These are phyloP conservation scores for pig (Sus scrofa) DNA, from an alignment of 2,113 vertebrate species.

Conservation along the genomic window DNA sequence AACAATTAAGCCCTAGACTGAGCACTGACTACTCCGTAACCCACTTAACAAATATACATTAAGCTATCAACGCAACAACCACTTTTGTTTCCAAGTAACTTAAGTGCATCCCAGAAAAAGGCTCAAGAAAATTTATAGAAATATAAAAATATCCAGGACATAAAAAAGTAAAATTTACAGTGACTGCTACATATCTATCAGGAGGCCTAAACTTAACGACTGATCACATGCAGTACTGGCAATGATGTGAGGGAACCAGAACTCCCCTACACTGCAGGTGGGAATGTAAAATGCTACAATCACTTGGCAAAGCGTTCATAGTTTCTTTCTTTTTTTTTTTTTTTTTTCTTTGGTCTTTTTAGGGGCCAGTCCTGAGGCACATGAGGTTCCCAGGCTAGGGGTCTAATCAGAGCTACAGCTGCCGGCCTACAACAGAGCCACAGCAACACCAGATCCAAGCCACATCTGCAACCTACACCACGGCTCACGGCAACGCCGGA, in stretches of 20 bases:
- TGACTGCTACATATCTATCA: background rate
- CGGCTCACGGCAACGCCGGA: too few species aligned
- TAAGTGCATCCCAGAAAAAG: background rate
- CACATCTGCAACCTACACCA: too few species aligned
- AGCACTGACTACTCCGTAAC: background rate
- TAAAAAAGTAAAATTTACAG: background rate
- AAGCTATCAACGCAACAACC: background rate
- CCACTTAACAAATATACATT: background rate
- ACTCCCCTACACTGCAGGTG: background rate
- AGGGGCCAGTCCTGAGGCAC: too few species aligned
- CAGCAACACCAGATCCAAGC: too few species aligned
- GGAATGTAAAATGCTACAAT: background rate
- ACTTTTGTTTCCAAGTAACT: background rate
- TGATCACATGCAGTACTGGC: background rate
- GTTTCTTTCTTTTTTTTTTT: background rate
- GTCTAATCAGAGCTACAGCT: too few species aligned
- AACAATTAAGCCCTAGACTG: background rate
- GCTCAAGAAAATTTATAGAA: background rate
- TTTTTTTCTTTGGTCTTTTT: too few species aligned
- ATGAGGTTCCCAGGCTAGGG: too few species aligned
- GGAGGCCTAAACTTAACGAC: background rate
- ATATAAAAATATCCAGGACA: background rate
- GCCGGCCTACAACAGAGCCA: too few species aligned
- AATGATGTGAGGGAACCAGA: background rate
- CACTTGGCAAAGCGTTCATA: background rate